Conservation (phyloP, 2,888 invertebrate genomes). For the Glomeris marginata region DNA sequence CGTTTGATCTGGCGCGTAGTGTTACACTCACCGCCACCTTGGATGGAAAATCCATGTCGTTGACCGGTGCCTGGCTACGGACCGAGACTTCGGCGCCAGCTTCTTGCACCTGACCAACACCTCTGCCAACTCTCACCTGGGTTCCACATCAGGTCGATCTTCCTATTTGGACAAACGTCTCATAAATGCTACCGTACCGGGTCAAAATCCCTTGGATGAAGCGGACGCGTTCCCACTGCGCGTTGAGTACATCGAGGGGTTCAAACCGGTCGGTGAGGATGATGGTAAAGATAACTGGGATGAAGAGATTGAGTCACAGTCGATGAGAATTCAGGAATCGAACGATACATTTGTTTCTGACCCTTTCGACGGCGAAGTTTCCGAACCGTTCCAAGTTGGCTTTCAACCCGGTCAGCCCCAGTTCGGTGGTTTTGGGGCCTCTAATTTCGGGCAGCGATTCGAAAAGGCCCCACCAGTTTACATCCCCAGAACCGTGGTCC, state of each 20-base stretch:
- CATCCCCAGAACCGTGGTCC: slow-evolving; percentile 7
- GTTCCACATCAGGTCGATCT: too few species aligned
- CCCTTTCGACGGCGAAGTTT: slow-evolving; percentile 17
- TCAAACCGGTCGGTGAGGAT: too few species aligned
- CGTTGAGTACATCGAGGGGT: too few species aligned
- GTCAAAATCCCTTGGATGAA: too few species aligned
- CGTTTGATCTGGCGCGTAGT: slow-evolving; percentile 38
- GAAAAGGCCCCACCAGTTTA: slow-evolving; percentile 12
- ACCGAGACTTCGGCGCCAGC: slow-evolving; percentile 10
- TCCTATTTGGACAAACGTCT: too few species aligned
- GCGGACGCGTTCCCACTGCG: too few species aligned
- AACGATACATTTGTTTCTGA: slow-evolving; percentile 10
- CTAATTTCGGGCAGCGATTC: slow-evolving; percentile 12
- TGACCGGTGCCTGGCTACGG: slow-evolving; percentile 33
- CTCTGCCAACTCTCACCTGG: neutral
- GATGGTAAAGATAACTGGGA: neutral
- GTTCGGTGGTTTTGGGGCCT: slow-evolving; percentile 20
- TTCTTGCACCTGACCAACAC: slow-evolving; percentile 10
- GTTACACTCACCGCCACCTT: slow-evolving; percentile 77
- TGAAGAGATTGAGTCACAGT: neutral
- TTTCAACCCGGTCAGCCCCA: slow-evolving; percentile 20
- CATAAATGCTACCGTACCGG: too few species aligned
- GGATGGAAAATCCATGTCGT: slow-evolving; percentile 88
- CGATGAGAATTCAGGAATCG: neutral
- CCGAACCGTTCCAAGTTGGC: slow-evolving; percentile 19